These are phyloP conservation scores for Hydropsyche tenuis DNA, from an alignment of 1,140 invertebrate genomes.

Conservation along the genomic window DNA sequence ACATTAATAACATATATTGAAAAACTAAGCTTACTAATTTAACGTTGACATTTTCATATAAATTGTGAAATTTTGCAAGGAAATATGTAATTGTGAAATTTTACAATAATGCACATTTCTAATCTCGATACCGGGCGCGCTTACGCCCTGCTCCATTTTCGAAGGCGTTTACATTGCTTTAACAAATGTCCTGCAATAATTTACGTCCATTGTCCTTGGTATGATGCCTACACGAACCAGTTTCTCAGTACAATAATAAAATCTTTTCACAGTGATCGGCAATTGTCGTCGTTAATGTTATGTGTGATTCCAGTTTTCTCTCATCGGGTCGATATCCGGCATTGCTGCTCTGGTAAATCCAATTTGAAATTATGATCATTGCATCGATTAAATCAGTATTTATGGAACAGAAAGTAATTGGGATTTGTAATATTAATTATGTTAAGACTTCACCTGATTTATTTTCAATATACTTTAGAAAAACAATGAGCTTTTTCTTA, in stretches of 20 bases:
- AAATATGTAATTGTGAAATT: too few relatives aligned
- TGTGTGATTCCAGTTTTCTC: not conserved
- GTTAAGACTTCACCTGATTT: too few relatives aligned
- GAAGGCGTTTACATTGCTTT: not conserved
- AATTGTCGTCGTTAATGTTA: not conserved
- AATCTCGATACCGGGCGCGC: conserved; percentile 5
- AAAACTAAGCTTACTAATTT: too few relatives aligned
- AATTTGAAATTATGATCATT: not conserved
- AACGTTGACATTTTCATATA: too few relatives aligned
- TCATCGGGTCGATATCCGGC: not conserved
- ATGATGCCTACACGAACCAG: not conserved
- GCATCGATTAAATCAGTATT: not conserved
- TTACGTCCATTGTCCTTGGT: conserved; percentile 7
- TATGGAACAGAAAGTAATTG: too few relatives aligned
- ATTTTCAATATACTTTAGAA: too few relatives aligned
- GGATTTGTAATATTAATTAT: too few relatives aligned
- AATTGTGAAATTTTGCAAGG: too few relatives aligned
- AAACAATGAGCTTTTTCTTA: too few relatives aligned
- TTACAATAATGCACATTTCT: not conserved
- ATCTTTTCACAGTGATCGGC: not conserved
- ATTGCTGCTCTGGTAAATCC: not conserved
- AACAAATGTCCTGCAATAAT: conserved; percentile 13
- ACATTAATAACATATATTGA: too few relatives aligned
- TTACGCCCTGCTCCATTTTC: conserved; percentile 5
- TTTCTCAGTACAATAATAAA: conserved; percentile 3